Evolutionary conservation across 2,888 invertebrate species (phyloP).

Genomic region (Agrilus biguttatus): DNA sequence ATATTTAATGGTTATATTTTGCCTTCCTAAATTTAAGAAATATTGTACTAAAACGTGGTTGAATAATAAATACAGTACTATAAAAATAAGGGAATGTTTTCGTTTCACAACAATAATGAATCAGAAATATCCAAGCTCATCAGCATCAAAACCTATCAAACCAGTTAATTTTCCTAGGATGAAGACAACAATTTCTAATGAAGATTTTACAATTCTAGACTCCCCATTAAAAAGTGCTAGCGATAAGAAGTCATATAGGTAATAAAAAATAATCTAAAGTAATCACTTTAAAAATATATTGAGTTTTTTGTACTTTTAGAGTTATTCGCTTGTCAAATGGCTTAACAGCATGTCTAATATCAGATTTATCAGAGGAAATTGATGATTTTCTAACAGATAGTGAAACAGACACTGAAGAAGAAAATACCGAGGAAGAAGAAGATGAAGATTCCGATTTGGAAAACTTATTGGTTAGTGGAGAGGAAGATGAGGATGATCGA

Average conservation of each 20-base stretch:
- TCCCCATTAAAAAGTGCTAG: slow-evolving; percentile 57
- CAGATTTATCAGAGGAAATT: slow-evolving; percentile 37
- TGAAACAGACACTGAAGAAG: slow-evolving; percentile 16
- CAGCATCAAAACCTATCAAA: no score
- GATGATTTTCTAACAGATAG: slow-evolving; percentile 20
- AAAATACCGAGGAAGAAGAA: slow-evolving; percentile 13
- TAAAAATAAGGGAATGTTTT: no score
- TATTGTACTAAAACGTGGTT: no score
- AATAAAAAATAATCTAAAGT: slow-evolving; percentile 3
- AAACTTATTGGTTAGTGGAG: slow-evolving; percentile 17
- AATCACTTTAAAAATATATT: not conserved
- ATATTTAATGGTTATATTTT: no score
- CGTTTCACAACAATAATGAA: no score
- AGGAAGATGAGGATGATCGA: slow-evolving; percentile 14
- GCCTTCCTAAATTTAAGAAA: no score
- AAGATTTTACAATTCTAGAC: slow-evolving; percentile 19
- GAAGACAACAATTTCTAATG: not conserved
- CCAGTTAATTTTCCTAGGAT: no score
- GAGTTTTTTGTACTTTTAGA: slow-evolving; percentile 28
- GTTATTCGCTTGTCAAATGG: slow-evolving; percentile 55
- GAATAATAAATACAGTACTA: no score
- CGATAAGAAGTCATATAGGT: slow-evolving; percentile 70
- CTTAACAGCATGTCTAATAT: slow-evolving; percentile 54
- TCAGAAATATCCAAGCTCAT: no score
- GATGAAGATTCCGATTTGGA: slow-evolving; percentile 12